phyloP scores from a whole-genome alignment of 2,888 invertebrate species.

The Chaetogeoica ovagalla region DNA sequence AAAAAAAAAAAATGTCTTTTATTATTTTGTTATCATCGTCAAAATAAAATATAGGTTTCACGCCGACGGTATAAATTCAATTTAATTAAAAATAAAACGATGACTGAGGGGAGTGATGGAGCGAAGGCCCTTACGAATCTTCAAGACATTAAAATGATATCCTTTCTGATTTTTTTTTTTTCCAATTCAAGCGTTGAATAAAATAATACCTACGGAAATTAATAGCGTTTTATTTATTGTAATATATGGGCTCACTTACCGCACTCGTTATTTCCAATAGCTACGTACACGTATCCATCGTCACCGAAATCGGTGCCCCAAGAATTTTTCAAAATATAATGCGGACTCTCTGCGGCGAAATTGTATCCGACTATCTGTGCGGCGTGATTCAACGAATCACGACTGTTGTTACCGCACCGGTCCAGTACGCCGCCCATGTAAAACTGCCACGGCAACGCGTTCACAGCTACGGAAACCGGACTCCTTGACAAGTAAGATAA shows the following conservation, averaged over 20 bases:
- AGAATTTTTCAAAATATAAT: slow-evolving; percentile 82
- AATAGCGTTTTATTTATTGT: not conserved
- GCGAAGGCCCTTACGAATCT: no score
- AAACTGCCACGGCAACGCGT: slow-evolving; percentile 83
- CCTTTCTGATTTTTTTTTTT: no score
- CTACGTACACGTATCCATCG: slow-evolving; percentile 75
- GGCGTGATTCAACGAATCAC: slow-evolving; percentile 74
- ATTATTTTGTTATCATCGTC: no score
- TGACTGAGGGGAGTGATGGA: no score
- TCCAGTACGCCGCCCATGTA: slow-evolving; percentile 83
- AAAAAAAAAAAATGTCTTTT: no score
- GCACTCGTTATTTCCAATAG: slow-evolving; percentile 76
- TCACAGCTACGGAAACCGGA: slow-evolving; percentile 79
- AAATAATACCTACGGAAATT: not conserved
- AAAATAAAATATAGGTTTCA: no score
- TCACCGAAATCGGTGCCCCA: slow-evolving; percentile 81
- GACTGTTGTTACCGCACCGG: slow-evolving; percentile 69
- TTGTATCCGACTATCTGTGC: slow-evolving; percentile 81
- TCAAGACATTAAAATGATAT: no score
- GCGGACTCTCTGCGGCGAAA: slow-evolving; percentile 70
- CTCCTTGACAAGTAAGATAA: slow-evolving; percentile 64
- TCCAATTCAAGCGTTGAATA: no score
- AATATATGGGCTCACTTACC: slow-evolving; percentile 61
- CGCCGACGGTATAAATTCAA: no score
- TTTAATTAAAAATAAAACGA: no score